Base-by-base conservation (phyloP, 1,140 invertebrate species). In the Drosophila equinoxialis region DNA sequence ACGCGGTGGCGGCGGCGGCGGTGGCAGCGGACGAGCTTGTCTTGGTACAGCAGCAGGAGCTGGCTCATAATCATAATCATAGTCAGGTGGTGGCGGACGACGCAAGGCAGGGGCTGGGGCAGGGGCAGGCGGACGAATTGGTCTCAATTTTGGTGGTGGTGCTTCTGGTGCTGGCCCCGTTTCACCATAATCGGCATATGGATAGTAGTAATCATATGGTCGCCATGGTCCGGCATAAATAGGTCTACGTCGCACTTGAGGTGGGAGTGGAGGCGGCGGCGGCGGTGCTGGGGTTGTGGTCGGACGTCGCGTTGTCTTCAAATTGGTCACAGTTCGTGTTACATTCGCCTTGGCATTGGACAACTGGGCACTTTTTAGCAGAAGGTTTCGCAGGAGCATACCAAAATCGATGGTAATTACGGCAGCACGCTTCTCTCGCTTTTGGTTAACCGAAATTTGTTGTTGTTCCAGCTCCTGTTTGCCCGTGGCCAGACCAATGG, bases 391-490 rank as follows among this genome's bases (percentile, higher is more conserved):
- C 45, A 89, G 55, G 11, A 89, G 41, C 26, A 67, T 8, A 10
- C 84, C 85, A 58, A 89, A 84, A 54, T 89, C 84, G 14, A 87
- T 60, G 41, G 84, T 89, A 55, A 90, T 65, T 68, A 65, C 57
- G 71, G 11, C 57, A 74, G 11, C 84, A 77, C 8, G 71, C 74
- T 8, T 60, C 51, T 17, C 39, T 35, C 3, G 7, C 55, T 58
- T 23, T 51, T 39, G 8, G n/a, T 17, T 6, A 30, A 3, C 26
- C 13, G 30, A 30, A 23, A 5, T 51, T 35, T n/a, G 14, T 33
- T 57, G 0, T 4, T 54, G 1, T 3, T 20, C 14, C 6, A 17
- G 45, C 6, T 41, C 11, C 68, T 64, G 23, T 10, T 14, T 17
- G 23, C 30, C 33, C n/a, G 1, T 66, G 39, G 11, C 59, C 41